Base-by-base conservation (phyloP, 2,888 invertebrate genomes). In the Melitaea athalia region DNA sequence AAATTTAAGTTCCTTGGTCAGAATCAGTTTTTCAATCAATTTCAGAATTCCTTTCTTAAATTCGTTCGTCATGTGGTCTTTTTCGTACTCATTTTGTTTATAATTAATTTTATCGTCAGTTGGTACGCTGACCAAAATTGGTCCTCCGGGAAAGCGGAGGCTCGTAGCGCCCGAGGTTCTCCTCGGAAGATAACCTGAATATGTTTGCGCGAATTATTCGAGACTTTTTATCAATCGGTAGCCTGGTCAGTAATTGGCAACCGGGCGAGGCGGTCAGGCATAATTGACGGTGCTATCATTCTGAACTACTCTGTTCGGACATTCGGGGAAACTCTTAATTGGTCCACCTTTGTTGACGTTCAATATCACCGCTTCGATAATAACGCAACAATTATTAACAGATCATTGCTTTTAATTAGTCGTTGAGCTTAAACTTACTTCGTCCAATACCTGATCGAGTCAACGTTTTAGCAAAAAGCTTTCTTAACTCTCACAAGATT, bases 291-390 rank as follows among this genome's bases (percentile, higher is more conserved):
- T 88, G 90, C 86, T 90, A 89, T 91, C 91, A 88, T 91, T 88
- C 87, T 91, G 86, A 84, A 87, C 87, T 88, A 85, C 87, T 88
- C 76, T 84, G 85, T 81, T 83, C 78, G 87, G 86, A 87, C 86
- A 87, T 92, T 92, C 92, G 89, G 86, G 89, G 91, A 92, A 92
- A 91, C 84, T 90, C 85, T 91, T 92, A 92, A 92, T 92, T 92
- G 91, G 91, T 88, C 82, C 86, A 88, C 87, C 88, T 88, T 91
- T 91, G 91, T 90, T 89, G 87, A 88, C 85, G 85, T 86, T 79
- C 85, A 86, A 87, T 90, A 89, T 87, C 81, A 86, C 91, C 91
- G 91, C 89, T 85, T 82, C 83, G 86, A 89, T 91, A 90, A 88
- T 91, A 89, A 89, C 85, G 85, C 79, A 78, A 77, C 85, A 85